A percentile compares a stretch with the other conserved stretches of the same genome.
Conservation (phyloP, 2,888 invertebrate genomes). For the Shargacucullia verbasci region DNA sequence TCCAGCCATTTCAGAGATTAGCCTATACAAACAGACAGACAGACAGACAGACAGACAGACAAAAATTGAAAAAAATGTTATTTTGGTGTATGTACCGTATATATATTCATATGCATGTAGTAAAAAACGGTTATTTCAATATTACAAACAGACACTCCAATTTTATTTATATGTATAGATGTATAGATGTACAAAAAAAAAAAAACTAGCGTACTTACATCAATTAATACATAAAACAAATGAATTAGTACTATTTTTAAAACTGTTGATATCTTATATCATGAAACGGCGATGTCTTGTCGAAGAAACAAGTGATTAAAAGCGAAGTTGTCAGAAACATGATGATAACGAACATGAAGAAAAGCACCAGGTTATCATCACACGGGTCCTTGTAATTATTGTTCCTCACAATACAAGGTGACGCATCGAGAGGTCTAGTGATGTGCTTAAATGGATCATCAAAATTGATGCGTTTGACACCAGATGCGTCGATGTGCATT, state of each 20-base stretch:
- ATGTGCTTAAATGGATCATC: not conserved
- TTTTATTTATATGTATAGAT: too few relatives aligned
- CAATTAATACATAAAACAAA: too few relatives aligned
- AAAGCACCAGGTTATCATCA: slow-evolving; percentile 38
- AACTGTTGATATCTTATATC: slow-evolving; percentile 33
- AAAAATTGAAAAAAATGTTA: too few relatives aligned
- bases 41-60: too few relatives aligned
- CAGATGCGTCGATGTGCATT: slow-evolving; percentile 19
- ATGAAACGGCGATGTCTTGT: slow-evolving; percentile 35
- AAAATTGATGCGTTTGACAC: not conserved
- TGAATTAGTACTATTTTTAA: slow-evolving; percentile 10
- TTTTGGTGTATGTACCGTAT: too few relatives aligned
- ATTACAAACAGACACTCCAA: too few relatives aligned
- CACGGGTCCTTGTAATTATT: slow-evolving; percentile 54
- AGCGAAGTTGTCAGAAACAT: slow-evolving; percentile 47
- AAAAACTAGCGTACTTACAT: too few relatives aligned
- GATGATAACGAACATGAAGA: slow-evolving; percentile 46
- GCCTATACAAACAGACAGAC: too few relatives aligned
- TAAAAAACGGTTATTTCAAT: too few relatives aligned
- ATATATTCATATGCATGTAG: too few relatives aligned
- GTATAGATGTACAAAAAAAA: too few relatives aligned
- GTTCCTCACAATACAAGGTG: slow-evolving; percentile 21
- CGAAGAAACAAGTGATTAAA: slow-evolving; percentile 43
- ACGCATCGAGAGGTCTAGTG: not conserved
- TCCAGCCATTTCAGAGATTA: too few relatives aligned